Evolutionary conservation across 1,140 invertebrate species (phyloP).

Genomic region (Lucilia sericata): DNA sequence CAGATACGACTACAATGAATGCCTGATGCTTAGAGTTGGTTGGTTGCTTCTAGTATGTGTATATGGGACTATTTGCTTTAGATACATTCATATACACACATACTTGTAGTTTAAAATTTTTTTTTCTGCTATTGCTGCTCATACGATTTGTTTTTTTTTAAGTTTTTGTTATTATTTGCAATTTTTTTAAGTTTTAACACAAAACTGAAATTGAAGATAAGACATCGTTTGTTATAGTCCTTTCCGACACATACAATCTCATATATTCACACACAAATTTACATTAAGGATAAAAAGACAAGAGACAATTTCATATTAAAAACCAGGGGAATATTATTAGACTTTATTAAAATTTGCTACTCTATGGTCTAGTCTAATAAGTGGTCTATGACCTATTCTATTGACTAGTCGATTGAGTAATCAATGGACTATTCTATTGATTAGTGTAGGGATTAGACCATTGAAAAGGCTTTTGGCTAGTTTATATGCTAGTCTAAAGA

Average conservation of each 20-base stretch:
- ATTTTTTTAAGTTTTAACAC: background rate
- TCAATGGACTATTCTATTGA: too few relatives aligned
- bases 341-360: too few relatives aligned
- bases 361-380: too few relatives aligned
- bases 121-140: background rate
- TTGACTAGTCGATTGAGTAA: too few relatives aligned
- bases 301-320: too few relatives aligned
- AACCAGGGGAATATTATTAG: too few relatives aligned
- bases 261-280: background rate
- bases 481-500: too few relatives aligned
- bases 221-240: slow-evolving; percentile 41
- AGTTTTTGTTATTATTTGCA: background rate
- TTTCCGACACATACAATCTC: slow-evolving; percentile 22
- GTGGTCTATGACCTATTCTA: too few relatives aligned
- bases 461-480: too few relatives aligned
- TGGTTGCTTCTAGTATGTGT: background rate
- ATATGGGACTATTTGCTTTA: background rate
- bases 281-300: too few relatives aligned
- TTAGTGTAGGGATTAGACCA: too few relatives aligned
- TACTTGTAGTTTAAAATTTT: background rate
- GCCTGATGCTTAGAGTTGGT: background rate
- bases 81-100: background rate
- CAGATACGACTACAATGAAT: background rate
- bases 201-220: slow-evolving; percentile 40
- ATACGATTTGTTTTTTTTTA: background rate